phyloP scores from a whole-genome alignment of 1,140 invertebrate genomes.

The Penaeus japonicus region DNA sequence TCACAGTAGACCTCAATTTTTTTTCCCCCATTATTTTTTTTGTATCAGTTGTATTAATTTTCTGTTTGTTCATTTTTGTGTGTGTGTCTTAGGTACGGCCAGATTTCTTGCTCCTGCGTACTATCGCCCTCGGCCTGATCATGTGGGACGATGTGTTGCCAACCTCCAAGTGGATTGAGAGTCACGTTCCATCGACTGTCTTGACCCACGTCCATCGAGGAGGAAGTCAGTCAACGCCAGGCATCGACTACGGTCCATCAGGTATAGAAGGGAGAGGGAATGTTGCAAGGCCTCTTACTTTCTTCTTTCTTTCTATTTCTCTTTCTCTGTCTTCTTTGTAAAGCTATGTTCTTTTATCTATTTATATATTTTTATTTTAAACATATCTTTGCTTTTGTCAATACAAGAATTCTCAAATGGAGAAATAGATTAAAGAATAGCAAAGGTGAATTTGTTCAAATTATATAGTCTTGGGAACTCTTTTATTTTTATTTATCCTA shows the following conservation, averaged over 20 bases:
- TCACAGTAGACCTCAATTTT: too few species aligned
- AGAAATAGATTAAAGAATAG: not conserved
- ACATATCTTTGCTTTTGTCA: not conserved
- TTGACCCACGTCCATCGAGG: constrained; percentile 68
- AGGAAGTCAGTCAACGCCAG: constrained; percentile 63
- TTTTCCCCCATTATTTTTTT: too few species aligned
- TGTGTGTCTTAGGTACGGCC: constrained; percentile 80
- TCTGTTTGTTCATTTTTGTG: not conserved
- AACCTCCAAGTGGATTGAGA: constrained; percentile 83
- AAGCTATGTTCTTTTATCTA: too few species aligned
- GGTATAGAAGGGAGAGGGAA: not conserved
- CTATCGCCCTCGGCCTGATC: constrained; percentile 82
- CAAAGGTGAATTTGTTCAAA: not conserved
- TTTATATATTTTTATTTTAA: constrained; percentile 28
- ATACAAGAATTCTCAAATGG: too few species aligned
- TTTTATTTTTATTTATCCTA: not conserved
- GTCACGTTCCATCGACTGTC: constrained; percentile 81
- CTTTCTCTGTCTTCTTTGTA: too few species aligned
- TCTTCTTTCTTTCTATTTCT: not conserved
- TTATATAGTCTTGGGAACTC: not conserved
- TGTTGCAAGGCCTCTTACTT: too few species aligned
- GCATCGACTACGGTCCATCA: constrained; percentile 84
- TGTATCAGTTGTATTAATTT: not conserved
- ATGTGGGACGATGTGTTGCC: constrained; percentile 87
- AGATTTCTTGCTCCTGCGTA: constrained; percentile 87